Evolutionary conservation across 2,113 vertebrate species (phyloP).

Genomic region (Aspiorhynchus laticeps): DNA sequence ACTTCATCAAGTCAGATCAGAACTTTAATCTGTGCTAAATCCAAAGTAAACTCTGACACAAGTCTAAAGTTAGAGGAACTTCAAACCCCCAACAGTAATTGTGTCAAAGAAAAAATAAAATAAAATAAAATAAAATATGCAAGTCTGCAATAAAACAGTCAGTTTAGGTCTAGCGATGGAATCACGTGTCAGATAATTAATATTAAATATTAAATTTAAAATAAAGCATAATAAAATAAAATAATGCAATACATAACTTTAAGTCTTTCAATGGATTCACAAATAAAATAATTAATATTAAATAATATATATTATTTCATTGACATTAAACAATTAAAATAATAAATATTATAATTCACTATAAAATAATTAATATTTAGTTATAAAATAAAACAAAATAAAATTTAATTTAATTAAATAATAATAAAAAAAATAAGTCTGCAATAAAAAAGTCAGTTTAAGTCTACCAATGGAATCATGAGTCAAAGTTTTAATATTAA

Average conservation of each 20-base stretch:
- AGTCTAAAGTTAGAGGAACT: neutral
- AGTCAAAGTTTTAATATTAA: neutral
- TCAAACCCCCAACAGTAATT: neutral
- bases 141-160: neutral
- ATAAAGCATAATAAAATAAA: neutral
- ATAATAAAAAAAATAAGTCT: too few relatives aligned
- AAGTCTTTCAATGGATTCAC: neutral
- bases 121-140: neutral
- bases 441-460: neutral
- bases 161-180: neutral
- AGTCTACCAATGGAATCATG: neutral
- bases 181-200: neutral
- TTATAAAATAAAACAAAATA: neutral
- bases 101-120: neutral
- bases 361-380: too few relatives aligned
- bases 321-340: neutral
- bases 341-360: neutral
- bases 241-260: neutral
- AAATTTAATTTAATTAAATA: neutral
- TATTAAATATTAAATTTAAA: neutral
- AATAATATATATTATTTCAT: neutral
- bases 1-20: slow-evolving; percentile 44
- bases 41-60: slow-evolving; percentile 20
- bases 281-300: neutral
- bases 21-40: slow-evolving; percentile 43